Percentiles rank a stretch among this genome's conserved stretches.
Conservation (phyloP, 1,140 invertebrate species). For the Plectrocnemia conspersa region DNA sequence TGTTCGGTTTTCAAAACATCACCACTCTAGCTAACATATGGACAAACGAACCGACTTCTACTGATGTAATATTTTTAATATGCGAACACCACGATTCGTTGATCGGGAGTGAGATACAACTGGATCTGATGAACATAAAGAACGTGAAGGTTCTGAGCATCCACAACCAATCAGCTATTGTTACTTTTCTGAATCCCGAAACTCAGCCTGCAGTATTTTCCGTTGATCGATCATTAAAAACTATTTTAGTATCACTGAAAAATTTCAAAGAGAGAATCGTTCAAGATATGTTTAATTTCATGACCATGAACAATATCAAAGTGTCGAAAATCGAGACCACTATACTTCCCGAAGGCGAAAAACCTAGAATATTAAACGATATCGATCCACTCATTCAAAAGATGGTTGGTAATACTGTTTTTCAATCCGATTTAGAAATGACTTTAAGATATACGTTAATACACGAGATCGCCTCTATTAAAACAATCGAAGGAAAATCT, state of each 20-base stretch:
- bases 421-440: conserved; percentile 82
- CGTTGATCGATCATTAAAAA: conserved; percentile 42
- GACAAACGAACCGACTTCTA: conserved; percentile 40
- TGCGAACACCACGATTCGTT: conserved; percentile 57
- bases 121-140: conserved; percentile 57
- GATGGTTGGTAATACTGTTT: conserved; percentile 51
- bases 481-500: conserved; percentile 63
- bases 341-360: not conserved
- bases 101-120: conserved; percentile 55
- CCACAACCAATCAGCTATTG: conserved; percentile 52
- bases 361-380: no score
- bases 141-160: conserved; percentile 54
- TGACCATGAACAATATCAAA: no score
- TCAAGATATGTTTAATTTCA: no score
- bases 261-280: no score
- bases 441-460: conserved; percentile 72
- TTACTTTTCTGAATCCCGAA: conserved; percentile 45
- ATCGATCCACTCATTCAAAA: conserved; percentile 1
- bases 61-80: conserved; percentile 54
- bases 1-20: conserved; percentile 56
- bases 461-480: conserved; percentile 72
- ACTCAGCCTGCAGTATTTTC: conserved; percentile 54
- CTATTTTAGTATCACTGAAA: no score
- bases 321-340: not conserved
- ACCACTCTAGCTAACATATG: conserved; percentile 42